Conservation (phyloP, 1,140 invertebrate genomes). For the Psilanteris sp. region DNA sequence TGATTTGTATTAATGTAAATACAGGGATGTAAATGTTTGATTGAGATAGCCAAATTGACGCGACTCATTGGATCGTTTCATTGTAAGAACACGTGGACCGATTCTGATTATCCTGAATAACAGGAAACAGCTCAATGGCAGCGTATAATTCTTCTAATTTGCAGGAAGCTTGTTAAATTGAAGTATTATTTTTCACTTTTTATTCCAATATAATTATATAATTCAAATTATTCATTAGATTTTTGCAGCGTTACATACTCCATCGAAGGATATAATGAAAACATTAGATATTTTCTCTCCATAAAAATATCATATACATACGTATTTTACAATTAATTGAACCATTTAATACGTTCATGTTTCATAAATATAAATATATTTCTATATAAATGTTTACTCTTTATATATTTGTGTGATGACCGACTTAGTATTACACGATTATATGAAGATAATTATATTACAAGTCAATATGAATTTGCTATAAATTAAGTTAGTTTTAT, state of each 20-base stretch:
- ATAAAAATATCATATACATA: no score
- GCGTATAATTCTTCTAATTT: constrained; percentile 62
- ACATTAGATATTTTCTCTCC: neutral
- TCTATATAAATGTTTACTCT: no score
- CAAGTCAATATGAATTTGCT: no score
- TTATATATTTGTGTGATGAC: no score
- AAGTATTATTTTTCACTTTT: constrained; percentile 48
- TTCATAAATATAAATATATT: no score
- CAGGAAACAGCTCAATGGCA: constrained; percentile 63
- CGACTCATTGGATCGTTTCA: constrained; percentile 44
- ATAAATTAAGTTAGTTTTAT: no score
- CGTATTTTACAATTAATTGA: no score
- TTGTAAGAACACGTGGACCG: constrained; percentile 59
- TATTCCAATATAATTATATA: constrained; percentile 50
- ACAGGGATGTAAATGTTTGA: constrained; percentile 62
- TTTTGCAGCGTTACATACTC: no score
- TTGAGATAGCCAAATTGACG: constrained; percentile 63
- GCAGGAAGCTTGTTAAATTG: constrained; percentile 52
- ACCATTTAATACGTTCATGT: no score
- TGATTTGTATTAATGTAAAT: constrained; percentile 63
- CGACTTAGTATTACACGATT: no score
- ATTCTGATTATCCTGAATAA: constrained; percentile 63
- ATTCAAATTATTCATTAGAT: constrained; percentile 3
- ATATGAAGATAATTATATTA: no score
- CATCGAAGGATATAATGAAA: no score